phyloP scores from a whole-genome alignment of 2,113 vertebrate genomes.

The Paedocypris sp. region DNA sequence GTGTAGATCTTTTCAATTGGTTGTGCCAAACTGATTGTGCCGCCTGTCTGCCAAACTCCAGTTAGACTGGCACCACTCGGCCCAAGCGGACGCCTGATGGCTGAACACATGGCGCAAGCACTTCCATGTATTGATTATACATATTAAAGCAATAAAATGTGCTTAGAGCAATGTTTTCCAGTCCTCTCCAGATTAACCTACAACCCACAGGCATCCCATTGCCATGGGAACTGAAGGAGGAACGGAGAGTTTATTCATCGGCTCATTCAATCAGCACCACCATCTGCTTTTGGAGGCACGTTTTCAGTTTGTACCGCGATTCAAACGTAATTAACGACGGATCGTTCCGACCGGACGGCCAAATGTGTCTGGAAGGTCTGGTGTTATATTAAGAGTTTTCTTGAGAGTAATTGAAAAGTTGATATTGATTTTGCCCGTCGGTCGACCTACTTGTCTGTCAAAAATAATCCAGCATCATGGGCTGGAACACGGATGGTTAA shows the following conservation, averaged over 20 bases:
- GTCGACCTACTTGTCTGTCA: constrained; percentile 17
- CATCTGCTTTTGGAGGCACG: background rate
- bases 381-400: background rate
- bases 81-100: background rate
- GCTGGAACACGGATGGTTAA: background rate
- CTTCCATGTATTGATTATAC: background rate
- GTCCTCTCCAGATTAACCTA: background rate
- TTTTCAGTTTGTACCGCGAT: background rate
- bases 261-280: background rate
- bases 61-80: background rate
- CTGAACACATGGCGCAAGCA: background rate
- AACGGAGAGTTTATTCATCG: background rate
- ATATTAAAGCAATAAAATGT: background rate
- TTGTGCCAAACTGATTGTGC: no score
- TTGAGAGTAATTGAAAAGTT: background rate
- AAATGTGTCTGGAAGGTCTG: background rate
- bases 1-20: no score
- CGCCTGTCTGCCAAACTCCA: background rate
- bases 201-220: background rate
- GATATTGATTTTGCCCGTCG: constrained; percentile 7
- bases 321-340: no score
- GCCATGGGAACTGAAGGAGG: background rate
- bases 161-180: background rate
- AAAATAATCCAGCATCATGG: constrained; percentile 13
- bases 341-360: background rate